Conservation (phyloP, 2,888 invertebrate genomes). For the Trileptium ribeirensis region DNA sequence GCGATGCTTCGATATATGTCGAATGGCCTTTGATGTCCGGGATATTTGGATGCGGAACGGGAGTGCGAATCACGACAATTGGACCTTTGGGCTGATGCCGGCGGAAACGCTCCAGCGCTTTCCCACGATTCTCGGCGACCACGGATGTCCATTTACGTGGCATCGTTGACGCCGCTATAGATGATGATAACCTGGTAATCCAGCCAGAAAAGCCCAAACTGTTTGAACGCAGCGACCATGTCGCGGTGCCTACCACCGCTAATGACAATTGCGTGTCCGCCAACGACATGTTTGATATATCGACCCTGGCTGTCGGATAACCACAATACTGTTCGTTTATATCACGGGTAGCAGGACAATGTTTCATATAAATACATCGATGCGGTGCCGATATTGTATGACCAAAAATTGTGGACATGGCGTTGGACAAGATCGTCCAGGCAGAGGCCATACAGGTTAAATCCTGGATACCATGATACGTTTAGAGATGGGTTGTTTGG, state of each 20-base stretch:
- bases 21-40: neutral
- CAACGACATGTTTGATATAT: neutral
- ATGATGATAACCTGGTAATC: neutral
- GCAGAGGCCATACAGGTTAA: neutral
- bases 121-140: neutral
- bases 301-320: neutral
- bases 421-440: neutral
- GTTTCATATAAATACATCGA: neutral
- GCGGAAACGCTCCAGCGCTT: neutral
- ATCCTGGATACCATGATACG: neutral
- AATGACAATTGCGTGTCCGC: neutral
- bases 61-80: neutral
- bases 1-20: neutral
- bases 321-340: neutral
- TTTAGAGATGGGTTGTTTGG: neutral
- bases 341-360: too few species aligned
- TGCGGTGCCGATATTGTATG: neutral
- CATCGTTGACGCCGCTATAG: neutral
- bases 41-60: neutral
- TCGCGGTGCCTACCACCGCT: neutral
- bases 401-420: neutral
- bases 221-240: neutral
- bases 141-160: neutral
- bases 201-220: neutral
- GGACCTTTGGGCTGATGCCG: neutral